Conservation (phyloP, 2,888 invertebrate genomes). For the Macaria notata region DNA sequence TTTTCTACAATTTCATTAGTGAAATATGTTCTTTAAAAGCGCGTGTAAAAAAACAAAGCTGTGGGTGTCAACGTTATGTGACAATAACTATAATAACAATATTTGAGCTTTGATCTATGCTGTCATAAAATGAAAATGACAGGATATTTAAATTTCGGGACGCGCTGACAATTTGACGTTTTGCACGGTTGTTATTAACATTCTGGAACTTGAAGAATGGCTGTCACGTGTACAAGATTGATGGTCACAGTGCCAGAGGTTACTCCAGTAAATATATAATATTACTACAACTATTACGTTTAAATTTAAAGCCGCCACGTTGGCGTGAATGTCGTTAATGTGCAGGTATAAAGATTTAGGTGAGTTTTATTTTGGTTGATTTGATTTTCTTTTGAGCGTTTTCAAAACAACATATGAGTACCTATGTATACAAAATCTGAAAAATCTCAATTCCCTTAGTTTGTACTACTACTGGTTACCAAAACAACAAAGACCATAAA, state of each 20-base stretch:
- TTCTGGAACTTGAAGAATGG: constrained; percentile 23
- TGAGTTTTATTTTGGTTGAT: not conserved
- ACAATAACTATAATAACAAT: constrained; percentile 35
- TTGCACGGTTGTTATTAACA: constrained; percentile 24
- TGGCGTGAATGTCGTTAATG: constrained; percentile 3
- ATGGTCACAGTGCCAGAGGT: constrained; percentile 20
- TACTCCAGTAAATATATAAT: constrained; percentile 22
- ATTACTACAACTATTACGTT: constrained; percentile 16
- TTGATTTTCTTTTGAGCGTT: not conserved
- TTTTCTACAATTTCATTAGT: constrained; percentile 25
- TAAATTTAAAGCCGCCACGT: constrained; percentile 15
- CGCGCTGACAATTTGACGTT: constrained; percentile 32
- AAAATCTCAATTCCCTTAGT: too few species aligned
- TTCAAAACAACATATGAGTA: too few species aligned
- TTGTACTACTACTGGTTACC: too few species aligned
- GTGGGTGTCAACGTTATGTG: constrained; percentile 28
- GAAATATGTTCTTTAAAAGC: constrained; percentile 8
- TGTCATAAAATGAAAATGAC: constrained; percentile 38
- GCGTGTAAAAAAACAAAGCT: not conserved
- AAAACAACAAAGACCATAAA: too few species aligned
- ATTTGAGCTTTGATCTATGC: constrained; percentile 36
- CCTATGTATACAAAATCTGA: too few species aligned
- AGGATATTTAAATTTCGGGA: constrained; percentile 34
- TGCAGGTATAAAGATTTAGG: constrained; percentile 10
- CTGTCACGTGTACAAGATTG: constrained; percentile 21